Evolutionary conservation across 1,140 invertebrate species (phyloP).

Genomic region (Phymorhynchus buccinoides): DNA sequence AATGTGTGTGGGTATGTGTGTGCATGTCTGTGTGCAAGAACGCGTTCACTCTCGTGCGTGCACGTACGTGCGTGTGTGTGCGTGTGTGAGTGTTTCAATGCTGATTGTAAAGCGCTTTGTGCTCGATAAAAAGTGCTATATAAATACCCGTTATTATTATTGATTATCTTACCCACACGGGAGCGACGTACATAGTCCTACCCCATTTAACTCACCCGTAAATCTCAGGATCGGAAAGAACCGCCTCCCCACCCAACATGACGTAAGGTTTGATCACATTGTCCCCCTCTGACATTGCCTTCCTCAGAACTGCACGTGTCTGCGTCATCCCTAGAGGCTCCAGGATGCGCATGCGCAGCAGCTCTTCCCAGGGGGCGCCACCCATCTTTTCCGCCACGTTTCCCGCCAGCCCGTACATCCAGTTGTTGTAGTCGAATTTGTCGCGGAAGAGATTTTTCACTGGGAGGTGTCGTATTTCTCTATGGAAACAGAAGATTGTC

Average conservation of each 20-base stretch:
- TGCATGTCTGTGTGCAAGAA: no score
- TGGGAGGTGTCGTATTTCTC: constrained; percentile 26
- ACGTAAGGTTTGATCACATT: constrained; percentile 41
- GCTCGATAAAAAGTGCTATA: no score
- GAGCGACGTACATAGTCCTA: no score
- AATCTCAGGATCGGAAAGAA: not conserved
- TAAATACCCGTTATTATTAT: no score
- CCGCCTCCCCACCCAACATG: not conserved
- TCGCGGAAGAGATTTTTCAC: constrained; percentile 23
- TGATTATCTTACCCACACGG: no score
- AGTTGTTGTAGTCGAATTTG: constrained; percentile 47
- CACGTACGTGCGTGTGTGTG: no score
- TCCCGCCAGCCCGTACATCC: constrained; percentile 41
- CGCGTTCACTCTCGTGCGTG: no score
- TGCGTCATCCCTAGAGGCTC: constrained; percentile 39
- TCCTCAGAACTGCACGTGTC: not conserved
- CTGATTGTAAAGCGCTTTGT: no score
- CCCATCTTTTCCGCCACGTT: constrained; percentile 32
- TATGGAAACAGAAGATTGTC: not conserved
- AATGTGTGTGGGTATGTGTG: no score
- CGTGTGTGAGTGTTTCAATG: no score
- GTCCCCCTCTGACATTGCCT: not conserved
- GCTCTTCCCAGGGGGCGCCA: constrained; percentile 37
- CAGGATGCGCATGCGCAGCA: constrained; percentile 30
- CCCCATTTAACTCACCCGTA: constrained; percentile 41